Percentiles rank a stretch among this genome's conserved stretches.
Evolutionary conservation across 1,140 invertebrate species (phyloP).

Genomic region (Marisa cornuarietis): DNA sequence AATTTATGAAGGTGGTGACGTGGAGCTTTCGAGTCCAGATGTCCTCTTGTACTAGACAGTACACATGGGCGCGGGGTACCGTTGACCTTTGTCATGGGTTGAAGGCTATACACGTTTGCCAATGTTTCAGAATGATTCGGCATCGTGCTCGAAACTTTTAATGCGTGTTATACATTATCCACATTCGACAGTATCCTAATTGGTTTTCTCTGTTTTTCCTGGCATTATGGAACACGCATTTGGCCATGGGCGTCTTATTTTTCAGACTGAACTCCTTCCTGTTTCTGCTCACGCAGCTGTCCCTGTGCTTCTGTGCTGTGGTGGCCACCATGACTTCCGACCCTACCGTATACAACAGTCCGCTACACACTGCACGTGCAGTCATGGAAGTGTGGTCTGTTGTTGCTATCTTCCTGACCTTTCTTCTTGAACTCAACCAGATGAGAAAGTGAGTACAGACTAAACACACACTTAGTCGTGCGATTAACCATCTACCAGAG

Average conservation of each 20-base stretch:
- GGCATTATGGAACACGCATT: background rate
- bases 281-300: conserved; percentile 44
- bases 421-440: conserved; percentile 53
- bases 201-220: background rate
- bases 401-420: conserved; percentile 35
- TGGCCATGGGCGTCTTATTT: background rate
- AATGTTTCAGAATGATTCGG: too few relatives aligned
- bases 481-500: too few relatives aligned
- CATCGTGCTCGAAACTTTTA: too few relatives aligned
- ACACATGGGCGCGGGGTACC: too few relatives aligned
- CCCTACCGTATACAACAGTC: conserved; percentile 35
- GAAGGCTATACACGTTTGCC: too few relatives aligned
- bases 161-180: too few relatives aligned
- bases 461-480: too few relatives aligned
- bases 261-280: conserved; percentile 47
- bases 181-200: too few relatives aligned
- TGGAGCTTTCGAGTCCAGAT: too few relatives aligned
- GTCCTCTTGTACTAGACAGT: too few relatives aligned
- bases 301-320: conserved; percentile 46
- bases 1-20: too few relatives aligned
- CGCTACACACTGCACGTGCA: conserved; percentile 44
- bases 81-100: too few relatives aligned
- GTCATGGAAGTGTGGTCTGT: conserved; percentile 43
- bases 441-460: conserved; percentile 43
- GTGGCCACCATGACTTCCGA: conserved; percentile 36